These are phyloP conservation scores for Gallinago solitaria DNA, from an alignment of 2,797 vertebrate genomes.

Conservation along the genomic window DNA sequence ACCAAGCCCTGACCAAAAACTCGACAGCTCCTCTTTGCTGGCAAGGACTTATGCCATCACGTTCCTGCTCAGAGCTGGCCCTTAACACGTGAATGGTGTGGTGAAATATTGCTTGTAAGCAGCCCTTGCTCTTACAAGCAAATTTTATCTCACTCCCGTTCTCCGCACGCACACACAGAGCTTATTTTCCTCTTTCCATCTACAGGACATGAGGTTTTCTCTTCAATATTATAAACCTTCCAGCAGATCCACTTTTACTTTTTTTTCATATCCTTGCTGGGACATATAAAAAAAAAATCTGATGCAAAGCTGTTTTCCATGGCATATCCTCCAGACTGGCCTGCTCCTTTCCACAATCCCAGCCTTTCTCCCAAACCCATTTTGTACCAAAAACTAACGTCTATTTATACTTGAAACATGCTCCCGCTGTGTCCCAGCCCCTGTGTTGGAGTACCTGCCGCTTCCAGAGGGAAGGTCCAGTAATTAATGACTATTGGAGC, in stretches of 20 bases:
- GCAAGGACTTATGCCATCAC: neutral
- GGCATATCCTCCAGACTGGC: neutral
- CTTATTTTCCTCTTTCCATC: neutral
- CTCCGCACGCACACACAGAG: neutral
- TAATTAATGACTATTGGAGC: neutral
- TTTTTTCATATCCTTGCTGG: neutral
- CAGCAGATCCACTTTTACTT: neutral
- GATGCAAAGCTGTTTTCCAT: neutral
- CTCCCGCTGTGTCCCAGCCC: neutral
- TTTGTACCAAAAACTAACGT: neutral
- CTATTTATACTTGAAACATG: neutral
- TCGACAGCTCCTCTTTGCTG: rapidly evolving
- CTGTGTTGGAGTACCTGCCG: neutral
- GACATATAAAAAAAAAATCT: neutral
- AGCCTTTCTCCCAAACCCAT: neutral
- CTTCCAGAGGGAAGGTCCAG: neutral
- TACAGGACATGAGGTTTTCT: constrained; percentile 30
- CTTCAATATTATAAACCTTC: constrained; percentile 12
- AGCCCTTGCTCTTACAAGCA: neutral
- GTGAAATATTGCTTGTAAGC: neutral
- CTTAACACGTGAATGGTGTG: rapidly evolving
- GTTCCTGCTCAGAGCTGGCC: neutral
- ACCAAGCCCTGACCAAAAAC: neutral
- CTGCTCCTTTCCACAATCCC: neutral
- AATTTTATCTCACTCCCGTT: neutral